Evolutionary conservation across 2,888 invertebrate genomes (phyloP).

Genomic region (Gymnocheta viridis): DNA sequence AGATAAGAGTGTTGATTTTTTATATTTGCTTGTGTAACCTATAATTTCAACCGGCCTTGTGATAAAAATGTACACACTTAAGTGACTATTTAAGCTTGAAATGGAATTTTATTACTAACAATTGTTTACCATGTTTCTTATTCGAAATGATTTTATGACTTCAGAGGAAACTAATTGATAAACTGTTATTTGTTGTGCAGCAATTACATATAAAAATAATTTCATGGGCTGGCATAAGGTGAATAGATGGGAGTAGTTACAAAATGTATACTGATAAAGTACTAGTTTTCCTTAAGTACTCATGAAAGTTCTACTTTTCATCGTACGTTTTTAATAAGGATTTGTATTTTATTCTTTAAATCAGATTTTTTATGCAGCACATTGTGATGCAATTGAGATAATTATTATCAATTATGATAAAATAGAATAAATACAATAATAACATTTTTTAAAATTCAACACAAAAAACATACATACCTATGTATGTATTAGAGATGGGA

Average conservation of each 20-base stretch:
- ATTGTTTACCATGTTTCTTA: not conserved
- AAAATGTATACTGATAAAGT: not conserved
- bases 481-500: too few species aligned
- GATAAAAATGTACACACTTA: conserved; percentile 22
- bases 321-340: not conserved
- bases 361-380: not conserved
- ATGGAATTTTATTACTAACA: not conserved
- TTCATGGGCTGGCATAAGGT: not conserved
- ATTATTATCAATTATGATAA: too few species aligned
- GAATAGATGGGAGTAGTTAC: not conserved
- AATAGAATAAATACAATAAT: too few species aligned
- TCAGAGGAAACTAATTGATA: not conserved
- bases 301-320: not conserved
- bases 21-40: conserved; percentile 16
- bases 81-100: conserved; percentile 16
- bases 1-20: conserved; percentile 45
- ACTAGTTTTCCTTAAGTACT: not conserved
- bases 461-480: too few species aligned
- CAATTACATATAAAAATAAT: not conserved
- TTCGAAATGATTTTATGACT: not conserved
- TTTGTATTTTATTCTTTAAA: not conserved
- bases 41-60: conserved; percentile 56
- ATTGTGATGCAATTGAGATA: too few species aligned
- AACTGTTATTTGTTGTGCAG: not conserved
- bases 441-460: too few species aligned